Evolutionary conservation across 2,888 invertebrate genomes (phyloP), one percentile per base, ranked within the genome.

Genomic region (Athalia circularis): DNA sequence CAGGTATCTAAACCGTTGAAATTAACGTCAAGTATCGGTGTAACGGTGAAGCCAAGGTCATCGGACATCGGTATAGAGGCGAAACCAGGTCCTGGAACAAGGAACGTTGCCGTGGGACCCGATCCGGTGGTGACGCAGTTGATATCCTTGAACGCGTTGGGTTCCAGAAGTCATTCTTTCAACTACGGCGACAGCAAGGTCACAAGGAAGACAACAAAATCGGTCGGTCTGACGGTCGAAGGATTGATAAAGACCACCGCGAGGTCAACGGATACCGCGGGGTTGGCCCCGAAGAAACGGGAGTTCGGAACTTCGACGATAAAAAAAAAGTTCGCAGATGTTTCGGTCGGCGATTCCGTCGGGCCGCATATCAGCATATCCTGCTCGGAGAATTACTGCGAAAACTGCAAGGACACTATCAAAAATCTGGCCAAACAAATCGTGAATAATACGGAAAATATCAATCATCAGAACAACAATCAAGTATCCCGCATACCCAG

Each of bases 51-150:
- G 64, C 91, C 91, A 2, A 86, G 83, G 70, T 87, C 87, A 15
- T 77, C 84, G 15, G 91, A 92, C 64, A 83, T 87, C 65, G 88
- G 88, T 11, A 86, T 89, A 15, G 90, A 91, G 79, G 90, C 90
- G 62, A 87, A 82, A 74, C 84, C 92, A 4, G 91, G 92, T 78
- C 88, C 90, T 57, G 90, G 90, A 48, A 92, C 92, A 3, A 90
- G 92, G 74, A 92, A 92, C 68, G 90, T 94, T 61, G 94, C 92
- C 6, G 92, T 93, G 13, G 94, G 94, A 54, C 92, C 92, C n/a
- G 92, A 92, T 68, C 91, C 91, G 65, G 87, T 91, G 0, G 86
- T 88, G 50, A 88, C 87, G 0, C 84, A 86, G 15, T 90, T 92
- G 1, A 87, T 92, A 50, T 93, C 92, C 0, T 85, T 93, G 47